Conservation (phyloP, 2,797 vertebrate genomes). For the Dromococcyx pavoninus region DNA sequence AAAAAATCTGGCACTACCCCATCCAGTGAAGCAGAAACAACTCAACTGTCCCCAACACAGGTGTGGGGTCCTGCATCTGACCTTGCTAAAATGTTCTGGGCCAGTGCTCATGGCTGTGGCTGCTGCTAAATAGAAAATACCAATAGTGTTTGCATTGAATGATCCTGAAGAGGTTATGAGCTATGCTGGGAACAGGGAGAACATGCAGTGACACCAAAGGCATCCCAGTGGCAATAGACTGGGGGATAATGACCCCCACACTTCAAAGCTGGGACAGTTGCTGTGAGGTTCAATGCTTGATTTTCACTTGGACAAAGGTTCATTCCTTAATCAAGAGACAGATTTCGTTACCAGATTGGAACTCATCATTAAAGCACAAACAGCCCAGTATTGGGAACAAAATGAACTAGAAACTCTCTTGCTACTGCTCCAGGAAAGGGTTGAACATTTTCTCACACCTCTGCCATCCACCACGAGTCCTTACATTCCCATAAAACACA, state of each 20-base stretch:
- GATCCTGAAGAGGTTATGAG: not conserved
- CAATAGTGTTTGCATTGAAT: not conserved
- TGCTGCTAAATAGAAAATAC: not conserved
- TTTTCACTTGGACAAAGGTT: not conserved
- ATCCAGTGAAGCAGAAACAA: not conserved
- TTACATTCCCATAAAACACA: not conserved
- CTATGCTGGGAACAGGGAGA: not conserved
- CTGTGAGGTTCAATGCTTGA: not conserved
- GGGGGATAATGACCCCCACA: not conserved
- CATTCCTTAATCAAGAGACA: not conserved
- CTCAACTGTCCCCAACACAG: not conserved
- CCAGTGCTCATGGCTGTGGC: not conserved
- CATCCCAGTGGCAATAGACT: not conserved
- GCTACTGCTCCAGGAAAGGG: not conserved
- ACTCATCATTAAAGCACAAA: not conserved
- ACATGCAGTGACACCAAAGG: not conserved
- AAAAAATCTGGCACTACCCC: not conserved
- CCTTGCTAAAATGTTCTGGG: not conserved
- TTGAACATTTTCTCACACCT: not conserved
- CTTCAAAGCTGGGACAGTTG: not conserved
- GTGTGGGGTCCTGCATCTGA: not conserved
- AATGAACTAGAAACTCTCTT: not conserved
- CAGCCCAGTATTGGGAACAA: not conserved
- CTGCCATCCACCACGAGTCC: not conserved
- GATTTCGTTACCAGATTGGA: not conserved